These are phyloP conservation scores for Puffinus mauretanicus DNA, from an alignment of 2,113 vertebrate species.

Conservation along the genomic window DNA sequence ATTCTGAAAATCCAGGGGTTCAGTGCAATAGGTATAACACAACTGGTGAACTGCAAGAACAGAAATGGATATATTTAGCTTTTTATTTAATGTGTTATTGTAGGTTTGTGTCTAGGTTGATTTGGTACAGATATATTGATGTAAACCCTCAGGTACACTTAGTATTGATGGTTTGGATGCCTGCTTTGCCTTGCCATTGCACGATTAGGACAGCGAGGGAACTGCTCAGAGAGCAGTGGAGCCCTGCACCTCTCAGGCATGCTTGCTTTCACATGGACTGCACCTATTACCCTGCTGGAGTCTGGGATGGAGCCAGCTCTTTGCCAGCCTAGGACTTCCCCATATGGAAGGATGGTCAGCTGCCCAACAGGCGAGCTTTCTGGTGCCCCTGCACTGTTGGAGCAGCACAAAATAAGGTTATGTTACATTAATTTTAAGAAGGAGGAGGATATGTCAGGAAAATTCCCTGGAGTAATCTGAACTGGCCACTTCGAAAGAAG, in stretches of 20 bases:
- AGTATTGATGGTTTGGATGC: background rate
- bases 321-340: conserved; percentile 37
- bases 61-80: background rate
- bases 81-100: background rate
- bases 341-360: conserved; percentile 23
- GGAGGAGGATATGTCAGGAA: background rate
- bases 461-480: background rate
- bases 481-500: background rate
- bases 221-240: background rate
- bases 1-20: background rate
- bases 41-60: background rate
- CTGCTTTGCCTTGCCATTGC: background rate
- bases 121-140: background rate
- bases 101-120: background rate
- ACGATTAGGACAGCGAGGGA: background rate
- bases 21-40: background rate
- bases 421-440: conserved; percentile 29
- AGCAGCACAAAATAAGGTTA: conserved; percentile 18
- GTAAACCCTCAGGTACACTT: background rate
- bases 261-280: background rate
- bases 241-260: background rate
- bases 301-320: conserved; percentile 17
- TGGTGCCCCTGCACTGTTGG: background rate
- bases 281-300: conserved; percentile 30
- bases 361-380: conserved; percentile 3